phyloP scores from a whole-genome alignment of 1,140 invertebrate genomes.

The Leptinotarsa lineolata region DNA sequence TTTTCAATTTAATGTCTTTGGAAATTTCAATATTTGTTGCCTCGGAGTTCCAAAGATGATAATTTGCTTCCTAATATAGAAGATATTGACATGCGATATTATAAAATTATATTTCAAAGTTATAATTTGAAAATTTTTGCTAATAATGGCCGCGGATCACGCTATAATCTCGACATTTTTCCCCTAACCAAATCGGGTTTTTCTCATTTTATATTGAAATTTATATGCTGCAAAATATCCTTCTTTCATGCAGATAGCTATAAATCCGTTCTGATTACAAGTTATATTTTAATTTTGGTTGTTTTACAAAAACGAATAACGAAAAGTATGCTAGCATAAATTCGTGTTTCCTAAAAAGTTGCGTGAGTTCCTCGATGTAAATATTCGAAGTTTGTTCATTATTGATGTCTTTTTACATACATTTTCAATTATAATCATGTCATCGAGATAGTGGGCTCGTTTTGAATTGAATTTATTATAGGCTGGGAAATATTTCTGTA shows the following conservation, averaged over 20 bases:
- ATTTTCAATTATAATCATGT: slow-evolving; percentile 29
- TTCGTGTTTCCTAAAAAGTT: slow-evolving; percentile 28
- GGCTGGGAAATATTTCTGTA: neutral
- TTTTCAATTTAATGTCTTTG: slow-evolving; percentile 15
- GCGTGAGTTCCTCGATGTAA: slow-evolving; percentile 20
- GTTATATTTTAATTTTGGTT: slow-evolving; percentile 25
- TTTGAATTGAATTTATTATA: neutral
- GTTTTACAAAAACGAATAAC: slow-evolving; percentile 23
- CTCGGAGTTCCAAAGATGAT: slow-evolving; percentile 35
- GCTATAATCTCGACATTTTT: slow-evolving; percentile 40
- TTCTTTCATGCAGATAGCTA: slow-evolving; percentile 27
- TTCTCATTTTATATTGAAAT: slow-evolving; percentile 26
- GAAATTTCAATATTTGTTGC: slow-evolving; percentile 28
- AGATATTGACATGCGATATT: slow-evolving; percentile 53
- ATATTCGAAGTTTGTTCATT: slow-evolving; percentile 23
- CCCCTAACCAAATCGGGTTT: slow-evolving; percentile 18
- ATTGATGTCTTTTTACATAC: slow-evolving; percentile 26
- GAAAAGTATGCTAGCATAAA: slow-evolving; percentile 14
- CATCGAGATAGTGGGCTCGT: slow-evolving; percentile 16
- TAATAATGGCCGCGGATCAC: slow-evolving; percentile 48
- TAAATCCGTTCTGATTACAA: slow-evolving; percentile 21
- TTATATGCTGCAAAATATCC: slow-evolving; percentile 28
- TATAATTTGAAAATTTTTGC: slow-evolving; percentile 54
- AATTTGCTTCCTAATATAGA: slow-evolving; percentile 49
- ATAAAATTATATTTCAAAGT: slow-evolving; percentile 51